These are phyloP conservation scores for Gallinago nigripennis DNA, from an alignment of 2,797 vertebrate species.

Conservation along the genomic window DNA sequence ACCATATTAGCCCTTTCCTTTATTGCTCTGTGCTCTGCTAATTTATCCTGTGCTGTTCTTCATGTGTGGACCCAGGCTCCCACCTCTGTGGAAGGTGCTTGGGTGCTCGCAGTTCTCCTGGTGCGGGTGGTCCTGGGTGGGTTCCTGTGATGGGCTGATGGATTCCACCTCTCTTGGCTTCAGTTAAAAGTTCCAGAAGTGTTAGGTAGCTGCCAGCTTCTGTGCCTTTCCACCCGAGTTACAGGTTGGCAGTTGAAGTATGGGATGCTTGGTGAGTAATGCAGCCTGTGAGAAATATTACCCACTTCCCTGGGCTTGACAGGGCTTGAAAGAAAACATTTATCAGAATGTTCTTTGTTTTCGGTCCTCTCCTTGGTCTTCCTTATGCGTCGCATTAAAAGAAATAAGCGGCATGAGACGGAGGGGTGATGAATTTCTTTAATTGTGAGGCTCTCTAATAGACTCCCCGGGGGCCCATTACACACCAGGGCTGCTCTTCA, in stretches of 20 bases:
- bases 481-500: not conserved
- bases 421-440: not conserved
- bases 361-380: not conserved
- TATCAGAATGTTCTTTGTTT: not conserved
- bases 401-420: not conserved
- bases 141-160: not conserved
- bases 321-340: not conserved
- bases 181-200: fast-evolving
- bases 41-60: fast-evolving
- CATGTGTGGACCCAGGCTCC: fast-evolving
- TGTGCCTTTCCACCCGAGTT: not conserved
- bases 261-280: not conserved
- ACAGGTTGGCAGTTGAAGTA: fast-evolving
- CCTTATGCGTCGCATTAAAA: not conserved
- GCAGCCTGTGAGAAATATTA: not conserved
- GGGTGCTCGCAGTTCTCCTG: fast-evolving
- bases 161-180: not conserved
- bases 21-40: fast-evolving
- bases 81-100: not conserved
- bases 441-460: not conserved
- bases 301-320: not conserved
- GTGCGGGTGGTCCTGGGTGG: not conserved
- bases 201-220: too few species aligned
- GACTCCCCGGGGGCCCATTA: not conserved
- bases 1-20: fast-evolving